Base-by-base conservation (phyloP, 2,797 vertebrate species). In the Hafferia zeledoni region DNA sequence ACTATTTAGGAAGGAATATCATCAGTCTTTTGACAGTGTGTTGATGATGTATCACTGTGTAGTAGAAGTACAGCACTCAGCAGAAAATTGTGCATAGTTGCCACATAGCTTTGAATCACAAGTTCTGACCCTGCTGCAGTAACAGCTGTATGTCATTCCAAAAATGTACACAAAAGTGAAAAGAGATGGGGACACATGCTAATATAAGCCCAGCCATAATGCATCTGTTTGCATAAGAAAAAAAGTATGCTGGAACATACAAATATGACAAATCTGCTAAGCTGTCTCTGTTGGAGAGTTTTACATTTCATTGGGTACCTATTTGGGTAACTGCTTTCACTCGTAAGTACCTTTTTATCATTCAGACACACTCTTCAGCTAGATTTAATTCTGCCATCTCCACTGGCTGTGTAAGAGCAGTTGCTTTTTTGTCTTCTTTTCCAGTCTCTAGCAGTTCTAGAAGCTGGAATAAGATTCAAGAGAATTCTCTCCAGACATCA, bases 271-370 rank as follows among this genome's bases (percentile, higher is more conserved):
- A 20, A 86, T 53, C 64, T 74, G 71, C 31, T 79, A 49, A 81
- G 79, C 35, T 79, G 53, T 50, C 60, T 89, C 84, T 83, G 59
- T 71, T 74, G 52, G 46, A 31, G 88, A 91, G 53, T 43, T 94
- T 91, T 53, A 53, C 57, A 87, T 75, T 89, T 74, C 82, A 78
- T 3, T 86, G 15, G 39, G 43, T 85, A 83, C 39, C 56, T 70
- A 47, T 28, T 71, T 71, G 43, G 53, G 43, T 77, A 68, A 85
- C 22, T 71, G 61, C 46, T 75, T 93, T 74, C 28, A 7, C 76
- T 85, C 91, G 30, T 65, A 93, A 86, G 47, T 64, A 92, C 41
- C 37, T 85, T 80, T 60, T 94, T 74, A 77, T 61, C 49, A 85
- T 35, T 90, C 76, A 89, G 52, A 93, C 57, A 76, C 12, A 35